A percentile compares a stretch with the other conserved stretches of the same genome.
phyloP scores from a whole-genome alignment of 2,113 vertebrate genomes.

The Cottus gobio region DNA sequence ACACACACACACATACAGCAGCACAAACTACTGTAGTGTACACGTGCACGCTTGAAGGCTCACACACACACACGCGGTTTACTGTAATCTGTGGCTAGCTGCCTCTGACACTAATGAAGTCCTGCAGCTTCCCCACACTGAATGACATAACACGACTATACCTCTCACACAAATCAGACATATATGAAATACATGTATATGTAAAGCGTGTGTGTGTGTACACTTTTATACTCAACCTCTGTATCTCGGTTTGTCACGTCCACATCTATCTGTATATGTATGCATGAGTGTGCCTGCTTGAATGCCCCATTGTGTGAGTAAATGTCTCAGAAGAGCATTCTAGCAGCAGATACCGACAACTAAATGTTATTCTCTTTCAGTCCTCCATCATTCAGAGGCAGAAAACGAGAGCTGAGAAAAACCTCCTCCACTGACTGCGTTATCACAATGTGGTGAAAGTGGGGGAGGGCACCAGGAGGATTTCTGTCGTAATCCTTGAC shows the following conservation, averaged over 20 bases:
- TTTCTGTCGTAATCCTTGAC: constrained; percentile 50
- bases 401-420: constrained; percentile 44
- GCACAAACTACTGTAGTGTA: constrained; percentile 21
- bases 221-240: background rate
- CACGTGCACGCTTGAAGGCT: constrained; percentile 47
- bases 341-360: constrained; percentile 36
- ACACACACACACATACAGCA: constrained; percentile 42
- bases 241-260: constrained; percentile 1
- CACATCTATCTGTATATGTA: constrained; percentile 3
- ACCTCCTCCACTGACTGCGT: constrained; percentile 24
- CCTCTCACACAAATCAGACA: constrained; percentile 20
- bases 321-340: constrained; percentile 35
- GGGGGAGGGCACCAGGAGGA: constrained; percentile 8
- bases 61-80: constrained; percentile 45
- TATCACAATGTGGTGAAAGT: constrained; percentile 31
- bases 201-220: background rate
- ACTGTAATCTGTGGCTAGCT: constrained; percentile 65
- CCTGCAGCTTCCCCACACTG: constrained; percentile 31
- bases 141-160: constrained; percentile 30
- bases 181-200: background rate
- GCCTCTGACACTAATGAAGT: constrained; percentile 59
- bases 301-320: constrained; percentile 3
- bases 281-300: background rate
- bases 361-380: constrained; percentile 39
- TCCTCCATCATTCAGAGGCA: constrained; percentile 48